phyloP scores from a whole-genome alignment of 2,888 invertebrate genomes.

The Epinotia brunnichana region DNA sequence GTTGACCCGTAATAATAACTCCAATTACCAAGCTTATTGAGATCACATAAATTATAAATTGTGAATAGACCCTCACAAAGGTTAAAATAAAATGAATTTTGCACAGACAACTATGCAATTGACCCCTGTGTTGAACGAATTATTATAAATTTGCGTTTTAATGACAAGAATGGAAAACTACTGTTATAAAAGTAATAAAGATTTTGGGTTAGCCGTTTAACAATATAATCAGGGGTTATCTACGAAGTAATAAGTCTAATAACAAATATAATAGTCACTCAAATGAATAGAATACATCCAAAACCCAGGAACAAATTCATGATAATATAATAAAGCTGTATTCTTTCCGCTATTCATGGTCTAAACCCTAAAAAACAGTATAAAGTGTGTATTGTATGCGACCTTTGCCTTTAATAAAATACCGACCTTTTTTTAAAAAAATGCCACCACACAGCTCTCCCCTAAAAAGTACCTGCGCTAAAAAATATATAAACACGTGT shows the following conservation, averaged over 20 bases:
- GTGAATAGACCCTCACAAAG: conserved; percentile 46
- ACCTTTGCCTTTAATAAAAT: background rate
- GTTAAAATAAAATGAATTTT: conserved; percentile 51
- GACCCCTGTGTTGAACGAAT: conserved; percentile 36
- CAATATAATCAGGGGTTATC: background rate
- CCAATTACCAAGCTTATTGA: conserved; percentile 76
- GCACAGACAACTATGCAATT: conserved; percentile 47
- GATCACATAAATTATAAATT: conserved; percentile 81
- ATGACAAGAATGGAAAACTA: conserved; percentile 12
- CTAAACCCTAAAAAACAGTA: background rate
- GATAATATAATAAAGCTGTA: no score
- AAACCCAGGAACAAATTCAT: no score
- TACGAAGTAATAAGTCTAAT: background rate
- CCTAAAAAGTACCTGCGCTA: conserved; percentile 42
- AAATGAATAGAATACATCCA: no score
- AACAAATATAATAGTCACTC: no score
- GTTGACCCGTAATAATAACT: conserved; percentile 77
- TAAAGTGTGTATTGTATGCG: background rate
- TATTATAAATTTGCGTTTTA: conserved; percentile 30
- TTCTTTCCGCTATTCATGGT: background rate
- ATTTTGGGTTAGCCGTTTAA: conserved; percentile 11
- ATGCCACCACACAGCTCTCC: conserved; percentile 8
- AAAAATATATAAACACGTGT: conserved; percentile 59
- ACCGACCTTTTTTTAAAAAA: background rate
- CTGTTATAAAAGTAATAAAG: background rate